Base-by-base conservation (phyloP, 2,797 vertebrate species). In the Sciaenops ocellatus region DNA sequence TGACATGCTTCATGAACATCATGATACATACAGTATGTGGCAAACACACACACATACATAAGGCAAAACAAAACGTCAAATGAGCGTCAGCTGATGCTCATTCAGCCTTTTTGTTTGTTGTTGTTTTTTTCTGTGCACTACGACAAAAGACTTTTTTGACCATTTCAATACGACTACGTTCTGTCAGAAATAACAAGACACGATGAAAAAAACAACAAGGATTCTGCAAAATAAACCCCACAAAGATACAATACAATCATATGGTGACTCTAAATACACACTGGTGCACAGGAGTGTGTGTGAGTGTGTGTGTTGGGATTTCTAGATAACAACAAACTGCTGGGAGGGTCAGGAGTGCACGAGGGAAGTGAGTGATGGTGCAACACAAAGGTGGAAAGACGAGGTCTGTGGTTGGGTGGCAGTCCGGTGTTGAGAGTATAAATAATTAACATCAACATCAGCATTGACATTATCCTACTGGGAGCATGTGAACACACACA, bases 1-100 rank as follows among this genome's bases (percentile, higher is more conserved):
- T 80, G 91, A 95, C 96, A 96, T 96, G 96, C 87, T 86, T 93
- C 83, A 94, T 93, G 87, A 93, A 93, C 90, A 87, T 89, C 61
- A 78, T 69, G 62, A 85, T 79, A 90, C 60, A n/a, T 78, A 87
- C 83, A 86, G 55, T 76, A 69, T 78, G 90, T 91, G 87, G 69
- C 69, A 75, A 69, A 89, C 72, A 82, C 66, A 89, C 73, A 89
- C 68, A 88, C 70, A 78, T 44, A 91, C 74, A 89, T 54, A 38
- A 48, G 63, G 85, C 83, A 90, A 90, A 93, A 94, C 89, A 94
- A 92, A 91, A 92, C 5, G 87, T 82, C 79, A 85, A 94, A 95
- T 92, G 92, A 90, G 88, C 87, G 15, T 64, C 78, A 51, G 38
- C 12, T 11, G 63, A 90, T 61, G 83, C 91, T 90, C 91, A 94